These are phyloP conservation scores for Ptychobarbus kaznakovi DNA, from an alignment of 2,797 vertebrate genomes.

Conservation along the genomic window DNA sequence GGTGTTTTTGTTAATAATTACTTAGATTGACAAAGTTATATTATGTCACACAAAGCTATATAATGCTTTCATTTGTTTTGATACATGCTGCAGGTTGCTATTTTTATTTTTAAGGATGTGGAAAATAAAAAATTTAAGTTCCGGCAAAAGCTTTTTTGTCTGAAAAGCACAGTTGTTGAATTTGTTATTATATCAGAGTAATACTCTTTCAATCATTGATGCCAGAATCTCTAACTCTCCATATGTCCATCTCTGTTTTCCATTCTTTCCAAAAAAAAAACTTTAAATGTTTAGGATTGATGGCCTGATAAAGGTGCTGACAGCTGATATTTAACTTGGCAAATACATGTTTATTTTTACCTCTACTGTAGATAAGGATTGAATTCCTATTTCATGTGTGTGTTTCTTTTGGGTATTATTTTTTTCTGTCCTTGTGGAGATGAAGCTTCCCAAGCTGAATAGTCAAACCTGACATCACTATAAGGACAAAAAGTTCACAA, in stretches of 20 bases:
- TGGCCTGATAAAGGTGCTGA: constrained; percentile 39
- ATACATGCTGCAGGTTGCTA: not conserved
- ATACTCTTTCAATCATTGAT: not conserved
- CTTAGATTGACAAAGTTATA: no score
- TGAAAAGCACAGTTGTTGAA: not conserved
- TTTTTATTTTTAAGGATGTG: not conserved
- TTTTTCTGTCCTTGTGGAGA: not conserved
- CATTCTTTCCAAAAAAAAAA: constrained; percentile 3
- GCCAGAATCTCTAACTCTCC: not conserved
- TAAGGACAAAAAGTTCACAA: not conserved
- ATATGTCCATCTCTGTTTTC: not conserved
- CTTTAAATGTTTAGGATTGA: constrained; percentile 24
- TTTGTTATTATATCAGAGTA: constrained; percentile 6
- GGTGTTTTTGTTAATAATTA: not conserved
- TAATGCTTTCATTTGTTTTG: no score
- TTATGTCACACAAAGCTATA: no score
- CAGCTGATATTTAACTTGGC: constrained; percentile 53
- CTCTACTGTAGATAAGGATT: constrained; percentile 46
- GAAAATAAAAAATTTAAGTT: not conserved
- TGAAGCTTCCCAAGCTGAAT: not conserved
- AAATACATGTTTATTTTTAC: constrained; percentile 48
- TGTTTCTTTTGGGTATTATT: constrained; percentile 25
- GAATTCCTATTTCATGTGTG: constrained; percentile 28
- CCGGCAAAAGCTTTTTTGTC: not conserved
- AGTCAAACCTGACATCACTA: not conserved